Evolutionary conservation across 2,888 invertebrate genomes (phyloP).

Genomic region (Caenorhabditis panamensis): DNA sequence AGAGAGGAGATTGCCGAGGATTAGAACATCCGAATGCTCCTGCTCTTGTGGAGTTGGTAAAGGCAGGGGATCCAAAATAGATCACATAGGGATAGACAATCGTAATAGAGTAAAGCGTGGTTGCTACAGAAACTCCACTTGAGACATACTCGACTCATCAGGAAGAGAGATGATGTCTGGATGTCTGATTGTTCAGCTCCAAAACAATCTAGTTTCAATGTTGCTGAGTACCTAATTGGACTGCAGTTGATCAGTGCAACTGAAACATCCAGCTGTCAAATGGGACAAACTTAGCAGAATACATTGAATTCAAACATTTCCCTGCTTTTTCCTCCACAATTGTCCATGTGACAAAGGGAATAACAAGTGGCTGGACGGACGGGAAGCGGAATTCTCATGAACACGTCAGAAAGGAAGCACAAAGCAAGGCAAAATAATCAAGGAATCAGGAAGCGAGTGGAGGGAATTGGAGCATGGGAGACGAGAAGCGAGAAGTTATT

Average conservation of each 20-base stretch:
- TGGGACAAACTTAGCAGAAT: slow-evolving; percentile 1
- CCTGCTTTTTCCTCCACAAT: slow-evolving; percentile 11
- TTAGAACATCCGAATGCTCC: background rate
- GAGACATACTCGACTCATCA: too few relatives aligned
- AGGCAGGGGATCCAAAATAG: too few relatives aligned
- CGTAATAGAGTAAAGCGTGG: too few relatives aligned
- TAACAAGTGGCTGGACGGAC: slow-evolving; percentile 8
- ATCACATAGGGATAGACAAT: background rate
- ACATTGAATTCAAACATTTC: slow-evolving; percentile 19
- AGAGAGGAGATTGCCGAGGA: slow-evolving; percentile 5
- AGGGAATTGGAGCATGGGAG: background rate
- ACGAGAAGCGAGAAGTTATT: background rate
- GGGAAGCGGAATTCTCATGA: slow-evolving; percentile 7
- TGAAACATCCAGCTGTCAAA: background rate
- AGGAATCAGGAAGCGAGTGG: background rate
- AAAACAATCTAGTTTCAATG: background rate
- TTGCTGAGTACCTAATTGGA: too few relatives aligned
- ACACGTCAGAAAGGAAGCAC: background rate
- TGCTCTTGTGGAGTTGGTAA: background rate
- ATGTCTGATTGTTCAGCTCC: too few relatives aligned
- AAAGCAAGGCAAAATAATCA: background rate
- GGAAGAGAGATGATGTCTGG: too few relatives aligned
- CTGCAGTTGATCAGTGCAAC: background rate
- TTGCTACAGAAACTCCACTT: background rate
- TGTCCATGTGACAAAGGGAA: slow-evolving; percentile 27